Evolutionary conservation across 2,888 invertebrate genomes (phyloP), one percentile per base, ranked within the genome.

Genomic region (Coelopa pilipes): DNA sequence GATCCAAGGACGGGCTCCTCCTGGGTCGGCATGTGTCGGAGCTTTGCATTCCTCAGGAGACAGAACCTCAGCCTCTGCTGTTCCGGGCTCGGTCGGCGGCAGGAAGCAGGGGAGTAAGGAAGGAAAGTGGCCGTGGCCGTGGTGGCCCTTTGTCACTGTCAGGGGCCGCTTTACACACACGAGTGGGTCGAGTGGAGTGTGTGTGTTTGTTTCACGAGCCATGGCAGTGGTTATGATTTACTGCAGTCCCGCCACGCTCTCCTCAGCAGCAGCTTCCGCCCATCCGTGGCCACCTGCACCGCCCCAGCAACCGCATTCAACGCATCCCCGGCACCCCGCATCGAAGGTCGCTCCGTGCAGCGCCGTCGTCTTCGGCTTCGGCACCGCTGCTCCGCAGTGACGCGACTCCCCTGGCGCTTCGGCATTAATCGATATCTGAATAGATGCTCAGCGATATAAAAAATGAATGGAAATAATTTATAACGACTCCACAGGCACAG

Each of bases 211-310:
- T 45, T 62, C 34, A 62, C n/a, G 24, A 50, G 53, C 24, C 70
- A 46, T 60, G 49, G 47, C 47, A 59, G n/a, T 60, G 70, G 46
- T 50, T 60, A 70, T 70, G 60, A 70, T 70, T 69, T 70, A 49
- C 59, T 7, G 46, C 45, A 34, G 10, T 19, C 12, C 47, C 49
- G 47, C 70, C 45, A 50, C 49, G 49, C 13, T 15, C 60, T n/a
- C 11, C 46, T 17, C 57, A 13, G 15, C 46, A 45, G 55, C 47
- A 15, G 49, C 60, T 60, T 70, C 15, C 60, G 10, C 21, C 21
- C n/a, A 55, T 24, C 34, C 45, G 15, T n/a, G 50, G 62, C 65
- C 65, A 47, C 19, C 24, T 21, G 34, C 62, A 15, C 53, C 3
- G 4, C 10, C n/a, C n/a, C n/a, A 53, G 13, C 13, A 53, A n/a